Evolutionary conservation across 2,113 vertebrate species (phyloP).

Genomic region (Phalacrocorax carbo): DNA sequence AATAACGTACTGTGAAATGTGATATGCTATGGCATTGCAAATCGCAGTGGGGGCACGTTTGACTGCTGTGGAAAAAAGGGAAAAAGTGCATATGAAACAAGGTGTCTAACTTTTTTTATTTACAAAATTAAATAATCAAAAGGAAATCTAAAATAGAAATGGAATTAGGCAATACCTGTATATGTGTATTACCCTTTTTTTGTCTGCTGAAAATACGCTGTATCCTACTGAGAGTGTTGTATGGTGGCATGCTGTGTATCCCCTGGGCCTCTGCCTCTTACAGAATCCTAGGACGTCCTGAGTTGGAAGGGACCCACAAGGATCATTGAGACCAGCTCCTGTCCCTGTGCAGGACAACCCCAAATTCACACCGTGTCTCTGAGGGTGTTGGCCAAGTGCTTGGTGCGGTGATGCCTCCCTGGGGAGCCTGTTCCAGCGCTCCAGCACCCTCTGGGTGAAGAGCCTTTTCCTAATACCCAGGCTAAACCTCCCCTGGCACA

Average conservation of each 20-base stretch:
- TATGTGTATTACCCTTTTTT: background rate
- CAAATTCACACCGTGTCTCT: no score
- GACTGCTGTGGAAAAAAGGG: background rate
- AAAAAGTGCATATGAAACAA: background rate
- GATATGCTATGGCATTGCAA: rapidly evolving
- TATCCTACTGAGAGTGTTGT: rapidly evolving
- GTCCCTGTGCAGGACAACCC: no score
- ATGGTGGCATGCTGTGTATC: rapidly evolving
- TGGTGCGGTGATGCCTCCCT: no score
- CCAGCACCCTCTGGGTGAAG: no score
- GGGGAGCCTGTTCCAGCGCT: no score
- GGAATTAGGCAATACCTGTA: no score
- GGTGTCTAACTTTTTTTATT: background rate
- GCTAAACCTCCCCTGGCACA: no score
- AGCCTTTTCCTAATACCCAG: no score
- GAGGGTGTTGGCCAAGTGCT: no score
- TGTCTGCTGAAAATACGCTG: rapidly evolving
- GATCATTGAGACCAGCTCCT: no score
- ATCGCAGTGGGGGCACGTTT: background rate
- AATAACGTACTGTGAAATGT: rapidly evolving
- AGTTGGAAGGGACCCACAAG: no score
- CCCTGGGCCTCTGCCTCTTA: background rate
- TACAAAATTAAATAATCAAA: background rate
- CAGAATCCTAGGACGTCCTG: no score
- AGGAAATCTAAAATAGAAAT: background rate